phyloP scores from a whole-genome alignment of 2,888 invertebrate species.

The Carterocephalus palaemon region DNA sequence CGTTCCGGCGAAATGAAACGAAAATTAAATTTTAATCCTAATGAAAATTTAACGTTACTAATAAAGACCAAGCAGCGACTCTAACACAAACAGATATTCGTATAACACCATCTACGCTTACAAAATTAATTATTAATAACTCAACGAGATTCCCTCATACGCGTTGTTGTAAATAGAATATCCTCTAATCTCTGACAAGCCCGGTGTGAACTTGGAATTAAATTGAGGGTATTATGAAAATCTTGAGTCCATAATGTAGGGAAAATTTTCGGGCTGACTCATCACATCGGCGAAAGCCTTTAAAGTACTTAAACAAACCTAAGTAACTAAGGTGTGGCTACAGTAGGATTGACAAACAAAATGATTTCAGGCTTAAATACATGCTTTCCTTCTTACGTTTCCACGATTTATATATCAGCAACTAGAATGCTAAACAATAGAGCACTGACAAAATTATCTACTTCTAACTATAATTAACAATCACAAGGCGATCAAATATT shows the following conservation, averaged over 20 bases:
- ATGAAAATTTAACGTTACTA: slow-evolving; percentile 22
- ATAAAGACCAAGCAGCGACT: slow-evolving; percentile 18
- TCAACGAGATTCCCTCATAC: slow-evolving; percentile 1
- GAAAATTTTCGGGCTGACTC: slow-evolving; percentile 3
- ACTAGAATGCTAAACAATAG: no score
- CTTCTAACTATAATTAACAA: no score
- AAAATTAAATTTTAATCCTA: slow-evolving; percentile 25
- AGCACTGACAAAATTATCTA: no score
- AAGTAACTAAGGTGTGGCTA: no score
- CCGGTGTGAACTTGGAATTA: slow-evolving; percentile 10
- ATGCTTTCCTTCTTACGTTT: no score
- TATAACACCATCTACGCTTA: slow-evolving; percentile 17
- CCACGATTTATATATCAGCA: no score
- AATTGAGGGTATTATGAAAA: slow-evolving; percentile 15
- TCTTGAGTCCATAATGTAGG: slow-evolving; percentile 4
- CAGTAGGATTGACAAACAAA: no score
- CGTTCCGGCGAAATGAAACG: slow-evolving; percentile 20
- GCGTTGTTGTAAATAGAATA: slow-evolving; percentile 10
- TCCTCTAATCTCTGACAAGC: slow-evolving; percentile 18
- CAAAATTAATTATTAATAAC: slow-evolving; percentile 24
- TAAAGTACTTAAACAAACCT: no score
- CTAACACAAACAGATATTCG: slow-evolving; percentile 9
- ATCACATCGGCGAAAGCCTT: no score
- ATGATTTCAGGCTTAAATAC: no score
- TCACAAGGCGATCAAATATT: no score